Conservation (phyloP, 2,888 invertebrate species). For the Ptychoptera contaminata region DNA sequence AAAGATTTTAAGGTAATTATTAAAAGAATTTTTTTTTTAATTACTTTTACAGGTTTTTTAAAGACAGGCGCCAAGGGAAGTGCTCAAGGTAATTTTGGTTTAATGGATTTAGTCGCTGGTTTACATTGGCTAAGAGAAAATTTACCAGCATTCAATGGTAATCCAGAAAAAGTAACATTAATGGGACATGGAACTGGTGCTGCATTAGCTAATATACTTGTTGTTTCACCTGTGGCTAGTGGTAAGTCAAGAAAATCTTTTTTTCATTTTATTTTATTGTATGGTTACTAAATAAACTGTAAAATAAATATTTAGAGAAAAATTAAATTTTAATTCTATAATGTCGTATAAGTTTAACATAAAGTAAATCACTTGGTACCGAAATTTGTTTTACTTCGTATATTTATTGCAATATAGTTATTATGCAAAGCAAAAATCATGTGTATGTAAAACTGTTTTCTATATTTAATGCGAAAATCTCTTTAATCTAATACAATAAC, state of each 20-base stretch:
- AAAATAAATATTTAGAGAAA: too few relatives aligned
- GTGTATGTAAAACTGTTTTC: too few relatives aligned
- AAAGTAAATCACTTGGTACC: too few relatives aligned
- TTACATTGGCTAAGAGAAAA: constrained; percentile 94
- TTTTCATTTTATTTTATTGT: too few relatives aligned
- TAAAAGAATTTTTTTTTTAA: not conserved
- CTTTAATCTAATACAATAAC: too few relatives aligned
- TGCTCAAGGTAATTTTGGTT: constrained; percentile 80
- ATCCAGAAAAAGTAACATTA: constrained; percentile 80
- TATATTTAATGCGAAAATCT: too few relatives aligned
- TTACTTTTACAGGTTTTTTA: constrained; percentile 50
- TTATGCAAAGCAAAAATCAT: too few relatives aligned
- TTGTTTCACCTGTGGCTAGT: constrained; percentile 88
- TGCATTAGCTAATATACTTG: constrained; percentile 87
- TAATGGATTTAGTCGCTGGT: constrained; percentile 87
- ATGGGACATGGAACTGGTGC: constrained; percentile 96
- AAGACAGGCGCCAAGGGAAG: constrained; percentile 80
- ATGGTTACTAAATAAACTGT: too few relatives aligned
- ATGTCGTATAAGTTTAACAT: too few relatives aligned
- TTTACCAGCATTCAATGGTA: constrained; percentile 87
- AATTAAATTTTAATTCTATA: too few relatives aligned
- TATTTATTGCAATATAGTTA: too few relatives aligned
- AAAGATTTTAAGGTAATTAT: not conserved
- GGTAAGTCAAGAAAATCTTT: constrained; percentile 37
- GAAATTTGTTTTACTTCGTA: too few relatives aligned